Evolutionary conservation across 1,140 invertebrate genomes (phyloP).

Genomic region (Nasonia giraulti): DNA sequence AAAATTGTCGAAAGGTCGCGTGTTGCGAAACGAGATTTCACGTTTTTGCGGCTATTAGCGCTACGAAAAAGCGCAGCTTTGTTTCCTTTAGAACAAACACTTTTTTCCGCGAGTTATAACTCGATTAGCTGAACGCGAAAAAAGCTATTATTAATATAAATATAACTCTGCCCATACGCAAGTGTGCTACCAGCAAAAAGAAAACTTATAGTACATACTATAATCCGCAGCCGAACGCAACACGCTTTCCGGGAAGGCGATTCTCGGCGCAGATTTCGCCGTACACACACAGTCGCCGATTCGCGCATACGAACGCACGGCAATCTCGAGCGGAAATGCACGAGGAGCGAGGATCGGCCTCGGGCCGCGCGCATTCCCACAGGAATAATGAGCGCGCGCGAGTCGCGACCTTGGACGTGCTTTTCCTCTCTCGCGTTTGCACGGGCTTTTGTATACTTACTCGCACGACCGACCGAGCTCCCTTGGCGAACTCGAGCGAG

Average conservation of each 20-base stretch:
- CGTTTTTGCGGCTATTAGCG: no score
- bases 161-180: no score
- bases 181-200: background rate
- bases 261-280: background rate
- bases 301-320: no score
- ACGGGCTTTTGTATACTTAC: background rate
- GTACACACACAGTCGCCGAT: no score
- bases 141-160: no score
- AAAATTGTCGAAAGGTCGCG: background rate
- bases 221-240: background rate
- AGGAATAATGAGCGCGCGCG: background rate
- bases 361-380: background rate
- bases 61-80: no score
- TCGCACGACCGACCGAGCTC: background rate
- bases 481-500: background rate
- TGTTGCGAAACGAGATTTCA: background rate
- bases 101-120: no score
- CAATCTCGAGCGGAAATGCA: background rate
- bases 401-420: constrained; percentile 1
- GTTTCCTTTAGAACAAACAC: no score
- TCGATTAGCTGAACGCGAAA: no score
- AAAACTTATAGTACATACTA: background rate
- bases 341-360: background rate
- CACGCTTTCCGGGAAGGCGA: background rate
- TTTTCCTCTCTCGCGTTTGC: background rate